Conservation (phyloP, 2,797 vertebrate species). For the Melanotaenia parkinsoni region DNA sequence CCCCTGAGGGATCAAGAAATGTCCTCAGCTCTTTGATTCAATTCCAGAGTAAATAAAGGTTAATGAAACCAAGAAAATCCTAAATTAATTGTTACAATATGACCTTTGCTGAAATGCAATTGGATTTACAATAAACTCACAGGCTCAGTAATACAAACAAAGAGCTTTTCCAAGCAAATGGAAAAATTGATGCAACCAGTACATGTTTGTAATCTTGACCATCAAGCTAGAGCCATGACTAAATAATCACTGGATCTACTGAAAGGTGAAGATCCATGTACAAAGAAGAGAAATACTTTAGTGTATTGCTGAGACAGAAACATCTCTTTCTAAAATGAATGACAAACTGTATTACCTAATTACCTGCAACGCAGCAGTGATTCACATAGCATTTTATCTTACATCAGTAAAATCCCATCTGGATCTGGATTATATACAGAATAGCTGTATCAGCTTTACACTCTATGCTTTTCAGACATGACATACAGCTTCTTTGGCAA, state of each 20-base stretch:
- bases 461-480: no score
- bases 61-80: conserved; percentile 36
- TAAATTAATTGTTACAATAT: conserved; percentile 29
- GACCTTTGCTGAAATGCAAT: conserved; percentile 34
- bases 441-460: not conserved
- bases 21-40: conserved; percentile 33
- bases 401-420: not conserved
- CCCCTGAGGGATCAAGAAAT: conserved; percentile 48
- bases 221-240: not conserved
- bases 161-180: not conserved
- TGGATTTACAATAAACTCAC: conserved; percentile 24
- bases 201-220: not conserved
- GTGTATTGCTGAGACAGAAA: not conserved
- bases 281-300: not conserved
- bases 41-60: conserved; percentile 35
- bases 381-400: not conserved
- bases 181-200: conserved; percentile 6
- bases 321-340: not conserved
- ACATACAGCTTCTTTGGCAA: no score
- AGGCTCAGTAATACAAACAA: conserved; percentile 22
- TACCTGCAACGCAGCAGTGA: not conserved
- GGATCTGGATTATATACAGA: not conserved
- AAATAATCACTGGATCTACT: not conserved
- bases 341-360: not conserved
- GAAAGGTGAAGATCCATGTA: not conserved